These are phyloP conservation scores for Orgyia antiqua DNA, from an alignment of 2,888 invertebrate species.

Conservation along the genomic window DNA sequence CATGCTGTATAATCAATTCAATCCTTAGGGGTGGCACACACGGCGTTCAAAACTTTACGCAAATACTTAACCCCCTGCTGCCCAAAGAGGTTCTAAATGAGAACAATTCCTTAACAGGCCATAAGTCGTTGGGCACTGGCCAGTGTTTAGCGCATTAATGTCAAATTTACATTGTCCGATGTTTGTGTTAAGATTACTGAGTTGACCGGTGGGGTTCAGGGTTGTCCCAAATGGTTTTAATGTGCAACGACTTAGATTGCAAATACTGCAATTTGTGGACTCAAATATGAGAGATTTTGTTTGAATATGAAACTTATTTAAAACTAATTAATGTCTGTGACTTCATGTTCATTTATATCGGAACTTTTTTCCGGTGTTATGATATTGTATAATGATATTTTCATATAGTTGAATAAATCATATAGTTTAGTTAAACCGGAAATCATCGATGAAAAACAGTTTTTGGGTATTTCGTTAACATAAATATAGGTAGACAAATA, in stretches of 20 bases:
- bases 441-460: too few species aligned
- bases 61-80: constrained; percentile 35
- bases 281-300: too few species aligned
- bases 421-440: too few species aligned
- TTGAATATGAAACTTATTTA: too few species aligned
- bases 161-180: constrained; percentile 41
- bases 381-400: too few species aligned
- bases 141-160: constrained; percentile 58
- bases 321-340: too few species aligned
- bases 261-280: too few species aligned
- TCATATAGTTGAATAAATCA: too few species aligned
- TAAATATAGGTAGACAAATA: too few species aligned
- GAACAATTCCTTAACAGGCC: constrained; percentile 74
- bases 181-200: constrained; percentile 13
- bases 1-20: constrained; percentile 43
- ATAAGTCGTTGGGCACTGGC: constrained; percentile 55
- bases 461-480: too few species aligned
- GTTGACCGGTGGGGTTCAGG: constrained; percentile 11
- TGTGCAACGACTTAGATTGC: constrained; percentile 14
- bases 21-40: constrained; percentile 43
- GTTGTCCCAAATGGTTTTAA: constrained; percentile 12
- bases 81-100: constrained; percentile 39
- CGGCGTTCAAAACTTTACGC: constrained; percentile 56
- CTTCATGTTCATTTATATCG: too few species aligned
- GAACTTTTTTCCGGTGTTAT: too few species aligned